Evolutionary conservation across 2,797 vertebrate genomes (phyloP).

Genomic region (Neomorphus geoffroyi): DNA sequence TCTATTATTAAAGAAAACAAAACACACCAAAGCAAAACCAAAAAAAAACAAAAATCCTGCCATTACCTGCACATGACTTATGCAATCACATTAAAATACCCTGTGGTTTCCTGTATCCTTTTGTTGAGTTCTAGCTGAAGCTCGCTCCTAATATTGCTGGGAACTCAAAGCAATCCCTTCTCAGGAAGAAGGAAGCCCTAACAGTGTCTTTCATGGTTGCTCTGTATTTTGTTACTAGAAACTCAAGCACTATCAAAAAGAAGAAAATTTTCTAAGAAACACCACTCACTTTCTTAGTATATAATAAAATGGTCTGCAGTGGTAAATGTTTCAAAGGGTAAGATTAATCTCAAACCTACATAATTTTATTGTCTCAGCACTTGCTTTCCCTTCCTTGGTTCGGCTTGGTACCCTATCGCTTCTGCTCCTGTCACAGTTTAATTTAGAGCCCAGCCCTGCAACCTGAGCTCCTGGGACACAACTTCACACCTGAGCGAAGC

Average conservation of each 20-base stretch:
- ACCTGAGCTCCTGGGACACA: neutral
- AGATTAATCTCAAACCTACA: neutral
- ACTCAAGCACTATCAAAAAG: neutral
- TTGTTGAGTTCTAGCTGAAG: neutral
- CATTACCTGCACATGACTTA: neutral
- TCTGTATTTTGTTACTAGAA: conserved; percentile 6
- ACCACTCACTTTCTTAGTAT: neutral
- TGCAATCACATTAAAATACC: neutral
- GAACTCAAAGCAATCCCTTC: conserved; percentile 19
- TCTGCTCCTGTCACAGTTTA: neutral
- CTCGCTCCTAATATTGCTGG: neutral
- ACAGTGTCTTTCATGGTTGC: neutral
- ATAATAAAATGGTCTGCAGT: neutral
- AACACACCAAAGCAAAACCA: neutral
- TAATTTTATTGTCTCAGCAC: neutral
- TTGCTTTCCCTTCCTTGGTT: neutral
- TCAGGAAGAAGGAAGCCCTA: neutral
- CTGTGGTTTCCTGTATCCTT: neutral
- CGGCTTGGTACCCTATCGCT: neutral
- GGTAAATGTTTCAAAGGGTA: neutral
- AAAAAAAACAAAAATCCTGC: neutral
- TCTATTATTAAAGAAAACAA: neutral
- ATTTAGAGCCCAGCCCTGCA: neutral
- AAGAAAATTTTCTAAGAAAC: neutral
- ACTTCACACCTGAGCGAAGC: neutral